Evolutionary conservation across 2,797 vertebrate genomes (phyloP).

Genomic region (Rousettus madagascariensis): DNA sequence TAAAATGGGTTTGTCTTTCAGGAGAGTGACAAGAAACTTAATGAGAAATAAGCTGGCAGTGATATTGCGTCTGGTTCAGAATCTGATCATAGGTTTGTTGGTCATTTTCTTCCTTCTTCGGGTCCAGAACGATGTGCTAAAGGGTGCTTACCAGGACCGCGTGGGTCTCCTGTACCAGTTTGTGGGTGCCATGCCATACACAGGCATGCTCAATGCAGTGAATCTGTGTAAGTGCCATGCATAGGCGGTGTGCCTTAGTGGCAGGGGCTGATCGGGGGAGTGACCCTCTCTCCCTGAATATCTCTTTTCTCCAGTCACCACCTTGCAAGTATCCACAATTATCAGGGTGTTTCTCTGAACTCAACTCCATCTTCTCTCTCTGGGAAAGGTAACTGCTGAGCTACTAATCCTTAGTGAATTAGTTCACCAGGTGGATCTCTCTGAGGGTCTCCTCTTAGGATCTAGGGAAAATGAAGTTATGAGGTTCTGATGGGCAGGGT

Average conservation of each 20-base stretch:
- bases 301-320: neutral
- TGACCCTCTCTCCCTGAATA: neutral
- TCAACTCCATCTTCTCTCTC: neutral
- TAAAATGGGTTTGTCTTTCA: slow-evolving; percentile 72
- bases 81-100: slow-evolving; percentile 93
- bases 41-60: slow-evolving; percentile 93
- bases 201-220: slow-evolving; percentile 96
- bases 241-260: neutral
- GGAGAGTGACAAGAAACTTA: slow-evolving; percentile 91
- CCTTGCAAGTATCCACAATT: neutral
- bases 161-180: slow-evolving; percentile 95
- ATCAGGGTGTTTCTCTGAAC: neutral
- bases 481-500: neutral
- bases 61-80: slow-evolving; percentile 95
- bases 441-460: neutral
- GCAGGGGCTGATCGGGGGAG: neutral
- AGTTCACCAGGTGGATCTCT: neutral
- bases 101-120: slow-evolving; percentile 92
- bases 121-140: slow-evolving; percentile 86
- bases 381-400: neutral
- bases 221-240: slow-evolving; percentile 91
- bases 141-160: slow-evolving; percentile 94
- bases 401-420: neutral
- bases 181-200: slow-evolving; percentile 91
- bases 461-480: neutral